A percentile compares a stretch with the other conserved stretches of the same genome.
Conservation (phyloP, 1,140 invertebrate genomes). For the Gonatopus flavifemur region DNA sequence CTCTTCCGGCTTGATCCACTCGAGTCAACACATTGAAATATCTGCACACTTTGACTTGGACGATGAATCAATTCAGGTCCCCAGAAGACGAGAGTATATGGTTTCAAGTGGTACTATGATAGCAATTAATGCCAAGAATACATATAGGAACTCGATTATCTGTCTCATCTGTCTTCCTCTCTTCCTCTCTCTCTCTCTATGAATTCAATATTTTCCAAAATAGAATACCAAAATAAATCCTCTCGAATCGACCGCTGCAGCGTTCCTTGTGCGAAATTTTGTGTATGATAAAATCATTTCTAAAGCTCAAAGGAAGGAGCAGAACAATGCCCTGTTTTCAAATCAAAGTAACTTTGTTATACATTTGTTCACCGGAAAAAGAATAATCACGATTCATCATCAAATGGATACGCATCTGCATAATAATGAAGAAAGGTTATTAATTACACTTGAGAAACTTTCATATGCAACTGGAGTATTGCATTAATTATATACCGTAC, state of each 20-base stretch:
- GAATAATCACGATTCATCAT: too few relatives aligned
- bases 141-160: not conserved
- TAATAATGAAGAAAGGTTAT: too few relatives aligned
- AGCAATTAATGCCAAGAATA: slow-evolving; percentile 27
- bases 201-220: not conserved
- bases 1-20: slow-evolving; percentile 28
- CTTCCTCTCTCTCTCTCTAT: not conserved
- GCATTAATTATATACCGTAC: too few relatives aligned
- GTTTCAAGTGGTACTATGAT: slow-evolving; percentile 23
- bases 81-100: slow-evolving; percentile 22
- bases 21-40: slow-evolving; percentile 29
- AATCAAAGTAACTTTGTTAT: too few relatives aligned
- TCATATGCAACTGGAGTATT: too few relatives aligned
- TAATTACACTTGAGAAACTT: too few relatives aligned
- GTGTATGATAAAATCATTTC: slow-evolving; percentile 8
- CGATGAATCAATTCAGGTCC: slow-evolving; percentile 24
- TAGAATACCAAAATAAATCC: slow-evolving; percentile 4
- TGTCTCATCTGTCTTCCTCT: not conserved
- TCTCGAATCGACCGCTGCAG: not conserved
- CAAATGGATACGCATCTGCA: too few relatives aligned
- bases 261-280: not conserved
- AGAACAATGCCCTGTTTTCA: too few relatives aligned
- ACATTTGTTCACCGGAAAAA: slow-evolving; percentile 23
- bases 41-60: slow-evolving; percentile 22
- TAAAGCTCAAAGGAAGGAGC: slow-evolving; percentile 11